These are phyloP conservation scores for Platysteira castanea DNA, from an alignment of 2,113 vertebrate genomes.

Conservation along the genomic window DNA sequence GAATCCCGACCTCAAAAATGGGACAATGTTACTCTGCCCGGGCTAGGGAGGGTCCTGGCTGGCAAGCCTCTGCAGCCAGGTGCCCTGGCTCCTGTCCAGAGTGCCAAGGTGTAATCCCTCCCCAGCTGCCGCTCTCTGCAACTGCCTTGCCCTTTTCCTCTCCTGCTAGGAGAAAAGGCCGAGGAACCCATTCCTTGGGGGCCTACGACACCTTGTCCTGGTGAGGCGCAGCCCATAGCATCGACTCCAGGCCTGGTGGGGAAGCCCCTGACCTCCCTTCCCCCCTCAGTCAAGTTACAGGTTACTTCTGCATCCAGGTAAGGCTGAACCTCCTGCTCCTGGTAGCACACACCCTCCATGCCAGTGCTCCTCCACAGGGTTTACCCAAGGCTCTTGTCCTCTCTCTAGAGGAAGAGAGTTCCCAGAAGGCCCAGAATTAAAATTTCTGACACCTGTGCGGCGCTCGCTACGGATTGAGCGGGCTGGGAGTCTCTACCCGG, in stretches of 20 bases:
- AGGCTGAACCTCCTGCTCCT: neutral
- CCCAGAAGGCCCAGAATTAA: neutral
- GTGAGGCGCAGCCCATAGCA: neutral
- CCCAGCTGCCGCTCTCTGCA: neutral
- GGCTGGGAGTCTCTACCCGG: neutral
- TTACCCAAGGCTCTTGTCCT: neutral
- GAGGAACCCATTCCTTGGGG: neutral
- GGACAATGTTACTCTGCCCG: neutral
- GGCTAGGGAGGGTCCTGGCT: neutral
- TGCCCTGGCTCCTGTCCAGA: fast-evolving
- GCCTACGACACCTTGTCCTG: neutral
- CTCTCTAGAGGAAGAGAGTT: neutral
- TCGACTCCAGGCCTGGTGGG: neutral
- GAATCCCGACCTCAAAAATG: neutral
- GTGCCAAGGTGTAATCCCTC: fast-evolving
- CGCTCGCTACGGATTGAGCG: slow-evolving; percentile 63
- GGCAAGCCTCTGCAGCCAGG: neutral
- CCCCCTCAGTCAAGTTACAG: slow-evolving; percentile 56
- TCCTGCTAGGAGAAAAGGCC: neutral
- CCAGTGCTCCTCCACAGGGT: fast-evolving
- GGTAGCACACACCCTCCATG: neutral
- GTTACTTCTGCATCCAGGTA: slow-evolving; percentile 55
- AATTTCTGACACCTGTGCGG: slow-evolving; percentile 69
- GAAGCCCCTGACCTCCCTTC: neutral
- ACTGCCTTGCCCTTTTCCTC: neutral